These are phyloP conservation scores for Ariopsis seemanni DNA, from an alignment of 2,113 vertebrate genomes.

Conservation along the genomic window DNA sequence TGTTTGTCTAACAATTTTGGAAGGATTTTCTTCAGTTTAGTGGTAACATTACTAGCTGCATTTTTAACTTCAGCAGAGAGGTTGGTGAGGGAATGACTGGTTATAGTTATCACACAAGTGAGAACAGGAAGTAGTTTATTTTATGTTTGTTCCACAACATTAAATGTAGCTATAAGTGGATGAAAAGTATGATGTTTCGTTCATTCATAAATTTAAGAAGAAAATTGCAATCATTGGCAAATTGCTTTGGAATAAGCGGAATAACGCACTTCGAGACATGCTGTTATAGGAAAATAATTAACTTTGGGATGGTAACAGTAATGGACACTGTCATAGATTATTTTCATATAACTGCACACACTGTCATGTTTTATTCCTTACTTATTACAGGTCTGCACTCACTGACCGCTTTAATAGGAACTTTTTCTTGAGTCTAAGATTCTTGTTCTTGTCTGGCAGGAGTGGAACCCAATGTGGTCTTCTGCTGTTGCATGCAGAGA, in stretches of 20 bases:
- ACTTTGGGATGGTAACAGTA: background rate
- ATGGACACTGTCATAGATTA: background rate
- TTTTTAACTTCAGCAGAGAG: background rate
- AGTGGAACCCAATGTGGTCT: too few relatives aligned
- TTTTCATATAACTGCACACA: background rate
- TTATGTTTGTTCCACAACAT: background rate
- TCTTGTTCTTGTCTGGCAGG: too few relatives aligned
- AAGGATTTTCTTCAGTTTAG: background rate
- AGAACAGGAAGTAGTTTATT: background rate
- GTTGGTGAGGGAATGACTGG: background rate
- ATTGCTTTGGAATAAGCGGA: background rate
- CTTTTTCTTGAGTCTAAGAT: too few relatives aligned
- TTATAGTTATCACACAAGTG: background rate
- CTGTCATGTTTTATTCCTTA: background rate
- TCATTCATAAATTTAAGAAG: background rate
- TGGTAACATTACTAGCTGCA: background rate
- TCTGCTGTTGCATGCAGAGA: too few relatives aligned
- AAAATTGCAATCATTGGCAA: background rate
- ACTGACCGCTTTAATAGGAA: too few relatives aligned
- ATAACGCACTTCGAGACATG: background rate
- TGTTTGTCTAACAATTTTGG: background rate
- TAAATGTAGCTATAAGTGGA: background rate
- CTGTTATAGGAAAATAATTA: background rate
- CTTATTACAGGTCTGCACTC: background rate
- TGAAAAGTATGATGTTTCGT: background rate